Evolutionary conservation across 2,797 vertebrate species (phyloP).

Genomic region (Petrocephalus sullivani): DNA sequence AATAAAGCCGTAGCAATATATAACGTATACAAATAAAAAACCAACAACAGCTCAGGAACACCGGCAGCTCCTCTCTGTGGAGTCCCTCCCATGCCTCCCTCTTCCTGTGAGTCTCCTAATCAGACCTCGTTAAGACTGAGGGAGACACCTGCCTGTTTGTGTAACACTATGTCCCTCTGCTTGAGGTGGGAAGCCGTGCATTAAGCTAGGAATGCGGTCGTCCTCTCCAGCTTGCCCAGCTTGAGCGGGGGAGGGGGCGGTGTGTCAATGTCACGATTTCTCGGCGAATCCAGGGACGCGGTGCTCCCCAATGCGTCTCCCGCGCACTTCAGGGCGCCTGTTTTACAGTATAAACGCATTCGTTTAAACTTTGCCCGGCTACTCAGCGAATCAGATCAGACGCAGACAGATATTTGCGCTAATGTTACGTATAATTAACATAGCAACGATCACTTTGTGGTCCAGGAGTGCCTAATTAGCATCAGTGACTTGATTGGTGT

Average conservation of each 20-base stretch:
- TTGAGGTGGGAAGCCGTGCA: background rate
- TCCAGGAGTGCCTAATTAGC: conserved; percentile 46
- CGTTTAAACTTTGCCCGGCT: background rate
- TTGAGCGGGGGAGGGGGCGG: background rate
- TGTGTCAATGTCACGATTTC: background rate
- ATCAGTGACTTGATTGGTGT: conserved; percentile 14
- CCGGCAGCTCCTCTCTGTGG: background rate
- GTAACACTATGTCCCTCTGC: background rate
- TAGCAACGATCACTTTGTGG: conserved; percentile 48
- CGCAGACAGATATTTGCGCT: conserved; percentile 27
- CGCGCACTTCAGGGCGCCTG: background rate
- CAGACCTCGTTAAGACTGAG: background rate
- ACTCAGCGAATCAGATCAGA: conserved; percentile 24
- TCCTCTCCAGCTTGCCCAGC: background rate
- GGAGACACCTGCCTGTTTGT: background rate
- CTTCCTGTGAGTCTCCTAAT: background rate
- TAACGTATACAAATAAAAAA: background rate
- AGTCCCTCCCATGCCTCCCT: background rate
- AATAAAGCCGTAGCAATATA: background rate
- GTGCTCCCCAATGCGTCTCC: background rate
- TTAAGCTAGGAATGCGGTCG: background rate
- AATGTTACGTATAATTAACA: conserved; percentile 48
- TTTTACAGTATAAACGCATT: background rate
- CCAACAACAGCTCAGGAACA: background rate
- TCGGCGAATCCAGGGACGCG: background rate